Evolutionary conservation across 2,113 vertebrate genomes (phyloP).

Genomic region (Ictalurus furcatus): DNA sequence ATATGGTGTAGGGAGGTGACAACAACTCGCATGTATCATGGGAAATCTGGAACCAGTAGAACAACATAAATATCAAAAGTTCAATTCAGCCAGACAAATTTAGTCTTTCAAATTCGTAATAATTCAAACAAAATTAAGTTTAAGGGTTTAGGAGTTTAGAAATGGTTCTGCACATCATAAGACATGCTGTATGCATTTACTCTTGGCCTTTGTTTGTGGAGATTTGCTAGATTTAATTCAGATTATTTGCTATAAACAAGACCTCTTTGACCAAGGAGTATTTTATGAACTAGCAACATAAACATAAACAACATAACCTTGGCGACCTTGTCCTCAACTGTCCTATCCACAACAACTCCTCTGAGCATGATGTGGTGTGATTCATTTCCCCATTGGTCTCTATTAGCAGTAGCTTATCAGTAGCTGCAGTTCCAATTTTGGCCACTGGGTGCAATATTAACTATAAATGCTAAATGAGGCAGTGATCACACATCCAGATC

Average conservation of each 20-base stretch:
- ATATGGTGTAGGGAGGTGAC: constrained; percentile 29
- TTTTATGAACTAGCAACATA: background rate
- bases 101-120: background rate
- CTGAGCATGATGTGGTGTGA: background rate
- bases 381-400: background rate
- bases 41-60: background rate
- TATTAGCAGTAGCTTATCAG: too few species aligned
- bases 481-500: background rate
- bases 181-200: background rate
- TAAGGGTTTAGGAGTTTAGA: background rate
- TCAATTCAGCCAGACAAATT: background rate
- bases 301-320: background rate
- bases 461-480: background rate
- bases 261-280: background rate
- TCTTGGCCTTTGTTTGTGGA: background rate
- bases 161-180: background rate
- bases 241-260: background rate
- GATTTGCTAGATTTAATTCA: background rate
- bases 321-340: background rate
- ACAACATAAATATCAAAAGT: background rate
- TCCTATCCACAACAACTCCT: background rate
- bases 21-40: constrained; percentile 25
- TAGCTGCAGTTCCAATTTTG: background rate
- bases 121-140: background rate
- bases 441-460: background rate